These are phyloP conservation scores for Choristoneura fumiferana DNA, from an alignment of 1,140 invertebrate genomes.

Conservation along the genomic window DNA sequence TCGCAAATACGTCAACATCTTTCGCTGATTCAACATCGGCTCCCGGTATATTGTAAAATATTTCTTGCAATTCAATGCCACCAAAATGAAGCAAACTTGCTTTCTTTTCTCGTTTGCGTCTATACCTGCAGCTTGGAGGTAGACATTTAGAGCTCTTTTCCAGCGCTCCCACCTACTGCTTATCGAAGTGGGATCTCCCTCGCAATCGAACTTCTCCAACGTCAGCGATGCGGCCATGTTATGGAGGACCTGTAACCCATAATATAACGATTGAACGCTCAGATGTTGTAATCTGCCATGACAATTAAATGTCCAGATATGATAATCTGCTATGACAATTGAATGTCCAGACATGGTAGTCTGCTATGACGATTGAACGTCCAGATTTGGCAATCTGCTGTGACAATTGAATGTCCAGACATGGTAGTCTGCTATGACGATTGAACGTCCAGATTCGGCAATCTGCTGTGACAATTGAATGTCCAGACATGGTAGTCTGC, in stretches of 20 bases:
- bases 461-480: too few species aligned
- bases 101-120: conserved; percentile 25
- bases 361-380: too few species aligned
- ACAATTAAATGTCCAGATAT: background rate
- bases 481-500: too few species aligned
- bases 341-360: background rate
- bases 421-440: too few species aligned
- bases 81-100: conserved; percentile 32
- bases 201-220: conserved; percentile 30
- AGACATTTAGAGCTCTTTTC: conserved; percentile 32
- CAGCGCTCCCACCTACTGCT: conserved; percentile 32
- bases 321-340: background rate
- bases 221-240: background rate
- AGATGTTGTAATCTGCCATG: background rate
- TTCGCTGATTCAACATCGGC: background rate
- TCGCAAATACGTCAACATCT: background rate
- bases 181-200: conserved; percentile 29
- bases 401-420: too few species aligned
- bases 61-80: conserved; percentile 29
- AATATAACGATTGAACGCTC: background rate
- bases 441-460: too few species aligned
- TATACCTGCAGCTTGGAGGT: conserved; percentile 32
- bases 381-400: too few species aligned
- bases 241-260: background rate
- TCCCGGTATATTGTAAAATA: conserved; percentile 35